Percentiles rank a stretch among this genome's conserved stretches.
Conservation (phyloP, 2,888 invertebrate species). For the Tortrix viridana region DNA sequence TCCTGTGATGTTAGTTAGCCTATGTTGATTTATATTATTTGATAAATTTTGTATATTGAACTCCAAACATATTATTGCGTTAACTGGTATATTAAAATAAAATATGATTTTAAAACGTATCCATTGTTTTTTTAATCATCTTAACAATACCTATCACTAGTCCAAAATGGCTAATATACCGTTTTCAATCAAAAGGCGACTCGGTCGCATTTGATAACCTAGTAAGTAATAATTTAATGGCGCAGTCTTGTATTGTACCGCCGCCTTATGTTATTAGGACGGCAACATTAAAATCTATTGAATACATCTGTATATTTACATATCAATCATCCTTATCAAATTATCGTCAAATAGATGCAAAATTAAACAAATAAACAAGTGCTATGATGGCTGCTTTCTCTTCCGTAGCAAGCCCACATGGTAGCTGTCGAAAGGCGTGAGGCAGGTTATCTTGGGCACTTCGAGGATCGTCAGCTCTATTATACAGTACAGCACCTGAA, state of each 20-base stretch:
- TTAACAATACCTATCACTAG: constrained; percentile 4
- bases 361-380: constrained; percentile 40
- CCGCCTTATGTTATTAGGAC: no score
- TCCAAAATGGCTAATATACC: background rate
- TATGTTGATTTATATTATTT: constrained; percentile 68
- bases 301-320: no score
- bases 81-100: constrained; percentile 75
- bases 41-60: constrained; percentile 79
- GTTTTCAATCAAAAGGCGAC: background rate
- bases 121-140: constrained; percentile 44
- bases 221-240: no score
- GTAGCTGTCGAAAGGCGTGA: constrained; percentile 57
- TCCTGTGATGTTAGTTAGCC: constrained; percentile 60
- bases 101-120: constrained; percentile 72
- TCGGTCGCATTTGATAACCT: background rate
- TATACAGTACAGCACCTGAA: constrained; percentile 72
- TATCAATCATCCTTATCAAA: no score
- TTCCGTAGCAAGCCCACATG: constrained; percentile 58
- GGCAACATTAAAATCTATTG: no score
- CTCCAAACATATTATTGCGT: constrained; percentile 71
- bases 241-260: no score
- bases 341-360: background rate
- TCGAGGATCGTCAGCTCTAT: constrained; percentile 70
- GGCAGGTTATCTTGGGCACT: constrained; percentile 64
- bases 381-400: constrained; percentile 47